Conservation (phyloP, 2,797 vertebrate genomes). For the Esox masquinongy region DNA sequence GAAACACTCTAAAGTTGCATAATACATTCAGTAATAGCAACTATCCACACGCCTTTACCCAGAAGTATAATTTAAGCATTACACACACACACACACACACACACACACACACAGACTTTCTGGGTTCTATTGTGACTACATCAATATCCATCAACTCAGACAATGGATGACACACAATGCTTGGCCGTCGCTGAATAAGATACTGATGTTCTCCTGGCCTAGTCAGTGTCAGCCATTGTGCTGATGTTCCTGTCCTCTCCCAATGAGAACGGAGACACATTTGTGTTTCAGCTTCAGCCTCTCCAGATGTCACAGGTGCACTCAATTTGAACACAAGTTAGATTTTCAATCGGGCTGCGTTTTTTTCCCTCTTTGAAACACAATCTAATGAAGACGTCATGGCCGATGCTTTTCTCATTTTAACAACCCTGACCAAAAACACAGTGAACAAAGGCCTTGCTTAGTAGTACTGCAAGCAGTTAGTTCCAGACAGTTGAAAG, state of each 20-base stretch:
- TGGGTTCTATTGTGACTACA: conserved; percentile 22
- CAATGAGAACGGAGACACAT: conserved; percentile 32
- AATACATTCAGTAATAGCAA: too few species aligned
- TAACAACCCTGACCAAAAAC: conserved; percentile 10
- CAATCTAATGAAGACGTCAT: conserved; percentile 42
- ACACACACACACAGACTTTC: conserved; percentile 13
- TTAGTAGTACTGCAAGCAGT: conserved; percentile 56
- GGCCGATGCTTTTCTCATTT: conserved; percentile 38
- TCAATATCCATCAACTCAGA: conserved; percentile 31
- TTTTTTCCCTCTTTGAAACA: conserved; percentile 42
- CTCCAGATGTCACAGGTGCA: conserved; percentile 67
- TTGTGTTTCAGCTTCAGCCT: conserved; percentile 39
- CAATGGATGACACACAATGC: conserved; percentile 43
- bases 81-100: conserved; percentile 19
- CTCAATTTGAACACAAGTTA: conserved; percentile 53
- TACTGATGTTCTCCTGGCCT: neutral
- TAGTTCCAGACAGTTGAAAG: conserved; percentile 64
- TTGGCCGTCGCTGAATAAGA: conserved; percentile 25
- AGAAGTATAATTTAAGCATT: neutral
- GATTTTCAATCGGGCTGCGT: conserved; percentile 41
- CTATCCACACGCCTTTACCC: too few species aligned
- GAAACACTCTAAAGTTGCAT: too few species aligned
- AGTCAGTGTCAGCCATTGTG: conserved; percentile 18
- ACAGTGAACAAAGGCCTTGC: conserved; percentile 56
- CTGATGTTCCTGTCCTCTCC: conserved; percentile 34